Evolutionary conservation across 2,888 invertebrate genomes (phyloP).

Genomic region (Chirona hameri): DNA sequence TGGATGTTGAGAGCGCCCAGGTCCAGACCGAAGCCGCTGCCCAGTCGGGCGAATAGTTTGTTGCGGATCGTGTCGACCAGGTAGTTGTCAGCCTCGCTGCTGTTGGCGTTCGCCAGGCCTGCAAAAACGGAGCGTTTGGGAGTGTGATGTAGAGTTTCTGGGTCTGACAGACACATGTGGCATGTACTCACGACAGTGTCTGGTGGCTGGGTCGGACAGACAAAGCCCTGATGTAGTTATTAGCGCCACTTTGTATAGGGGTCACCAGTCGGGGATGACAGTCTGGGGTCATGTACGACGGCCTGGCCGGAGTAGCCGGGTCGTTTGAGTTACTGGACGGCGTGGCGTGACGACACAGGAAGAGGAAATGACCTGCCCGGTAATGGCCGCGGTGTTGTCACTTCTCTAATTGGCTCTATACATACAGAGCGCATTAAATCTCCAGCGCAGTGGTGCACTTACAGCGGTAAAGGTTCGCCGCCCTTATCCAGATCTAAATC

Average conservation of each 20-base stretch:
- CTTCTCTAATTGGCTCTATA: not conserved
- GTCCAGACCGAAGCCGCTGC: not conserved
- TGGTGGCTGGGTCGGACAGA: no score
- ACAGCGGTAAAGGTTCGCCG: not conserved
- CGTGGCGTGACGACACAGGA: no score
- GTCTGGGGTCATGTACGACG: no score
- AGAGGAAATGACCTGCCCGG: not conserved
- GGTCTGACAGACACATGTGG: no score
- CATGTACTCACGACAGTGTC: no score
- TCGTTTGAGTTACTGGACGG: no score
- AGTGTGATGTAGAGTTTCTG: no score
- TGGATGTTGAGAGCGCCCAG: slow-evolving; percentile 12
- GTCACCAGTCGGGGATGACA: no score
- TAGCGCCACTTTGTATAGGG: no score
- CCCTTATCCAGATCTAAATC: no score
- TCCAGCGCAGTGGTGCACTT: not conserved
- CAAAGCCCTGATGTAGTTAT: no score
- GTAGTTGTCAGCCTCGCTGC: slow-evolving; percentile 22
- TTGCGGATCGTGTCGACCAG: slow-evolving; percentile 14
- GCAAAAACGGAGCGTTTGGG: not conserved
- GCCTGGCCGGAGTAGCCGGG: no score
- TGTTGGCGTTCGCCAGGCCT: slow-evolving; percentile 26
- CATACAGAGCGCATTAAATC: not conserved
- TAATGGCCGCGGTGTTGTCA: not conserved
- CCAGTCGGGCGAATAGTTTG: not conserved